A percentile compares a stretch with the other conserved stretches of the same genome.
phyloP scores from a whole-genome alignment of 2,888 invertebrate genomes.

The Odontocerum albicorne region DNA sequence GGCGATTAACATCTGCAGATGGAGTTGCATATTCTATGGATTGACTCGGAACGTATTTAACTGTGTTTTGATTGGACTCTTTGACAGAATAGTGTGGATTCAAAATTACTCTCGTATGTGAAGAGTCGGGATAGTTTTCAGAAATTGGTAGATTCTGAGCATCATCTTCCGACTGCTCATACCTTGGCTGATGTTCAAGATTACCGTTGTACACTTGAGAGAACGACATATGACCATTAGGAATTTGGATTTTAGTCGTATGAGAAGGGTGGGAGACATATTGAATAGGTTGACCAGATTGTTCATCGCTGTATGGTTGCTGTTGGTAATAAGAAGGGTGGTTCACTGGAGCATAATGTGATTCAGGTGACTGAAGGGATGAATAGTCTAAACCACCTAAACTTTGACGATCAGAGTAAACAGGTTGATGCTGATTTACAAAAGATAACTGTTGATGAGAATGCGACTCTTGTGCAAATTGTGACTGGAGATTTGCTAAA shows the following conservation, averaged over 20 bases:
- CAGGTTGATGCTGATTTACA: constrained; percentile 28
- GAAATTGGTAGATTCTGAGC: constrained; percentile 45
- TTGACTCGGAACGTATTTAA: constrained; percentile 7
- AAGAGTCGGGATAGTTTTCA: constrained; percentile 61
- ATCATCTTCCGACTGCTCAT: constrained; percentile 38
- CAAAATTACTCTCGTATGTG: constrained; percentile 60
- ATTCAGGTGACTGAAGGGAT: constrained; percentile 3
- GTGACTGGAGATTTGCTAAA: constrained; percentile 48
- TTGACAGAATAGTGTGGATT: constrained; percentile 46
- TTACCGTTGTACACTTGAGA: constrained; percentile 46
- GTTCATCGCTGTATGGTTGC: neutral
- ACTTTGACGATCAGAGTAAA: neutral
- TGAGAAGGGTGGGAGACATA: constrained; percentile 23
- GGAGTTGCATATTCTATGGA: constrained; percentile 2
- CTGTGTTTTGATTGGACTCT: constrained; percentile 5
- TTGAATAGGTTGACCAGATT: constrained; percentile 19
- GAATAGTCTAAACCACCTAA: constrained; percentile 4
- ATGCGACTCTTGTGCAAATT: constrained; percentile 45
- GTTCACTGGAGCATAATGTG: constrained; percentile 19
- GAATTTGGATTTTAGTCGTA: constrained; percentile 40
- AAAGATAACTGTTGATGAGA: constrained; percentile 11
- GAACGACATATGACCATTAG: constrained; percentile 37
- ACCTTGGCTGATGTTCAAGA: constrained; percentile 39
- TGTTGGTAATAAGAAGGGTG: constrained; percentile 16
- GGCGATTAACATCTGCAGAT: constrained; percentile 1